Evolutionary conservation across 1,140 invertebrate genomes (phyloP).

Genomic region (Coenobita brevimanus): DNA sequence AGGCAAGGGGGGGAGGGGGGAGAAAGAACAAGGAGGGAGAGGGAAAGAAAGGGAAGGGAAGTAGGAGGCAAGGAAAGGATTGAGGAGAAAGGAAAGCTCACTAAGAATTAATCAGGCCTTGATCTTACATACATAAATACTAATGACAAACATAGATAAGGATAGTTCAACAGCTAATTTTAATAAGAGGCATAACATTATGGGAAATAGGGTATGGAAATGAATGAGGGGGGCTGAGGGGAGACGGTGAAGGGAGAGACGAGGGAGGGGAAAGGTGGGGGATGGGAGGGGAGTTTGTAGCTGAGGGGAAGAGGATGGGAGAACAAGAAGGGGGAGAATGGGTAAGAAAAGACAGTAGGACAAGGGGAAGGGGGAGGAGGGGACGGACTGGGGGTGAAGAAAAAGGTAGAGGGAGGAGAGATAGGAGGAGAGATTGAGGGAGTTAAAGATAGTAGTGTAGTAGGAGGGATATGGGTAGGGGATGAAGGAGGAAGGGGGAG

Average conservation of each 20-base stretch:
- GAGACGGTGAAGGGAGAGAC: neutral
- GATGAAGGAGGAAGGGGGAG: neutral
- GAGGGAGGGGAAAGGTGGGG: neutral
- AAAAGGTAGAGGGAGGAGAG: neutral
- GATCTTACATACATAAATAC: too few relatives aligned
- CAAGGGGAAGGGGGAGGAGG: neutral
- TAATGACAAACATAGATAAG: too few relatives aligned
- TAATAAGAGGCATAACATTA: too few relatives aligned
- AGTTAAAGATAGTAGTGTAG: neutral
- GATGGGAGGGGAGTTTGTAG: neutral
- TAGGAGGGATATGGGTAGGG: neutral
- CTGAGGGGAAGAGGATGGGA: neutral
- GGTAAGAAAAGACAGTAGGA: neutral
- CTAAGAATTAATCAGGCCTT: too few relatives aligned
- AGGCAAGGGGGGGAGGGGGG: neutral
- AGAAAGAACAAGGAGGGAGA: neutral
- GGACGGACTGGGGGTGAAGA: neutral
- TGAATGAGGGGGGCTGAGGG: neutral
- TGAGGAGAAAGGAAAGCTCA: neutral
- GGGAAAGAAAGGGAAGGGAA: neutral
- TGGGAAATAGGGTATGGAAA: too few relatives aligned
- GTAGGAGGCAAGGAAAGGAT: neutral
- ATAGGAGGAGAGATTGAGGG: too few relatives aligned
- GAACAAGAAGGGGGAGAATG: neutral
- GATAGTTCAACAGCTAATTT: too few relatives aligned